Evolutionary conservation across 2,888 invertebrate species (phyloP).

Genomic region (Carpatolechia fugitivella): DNA sequence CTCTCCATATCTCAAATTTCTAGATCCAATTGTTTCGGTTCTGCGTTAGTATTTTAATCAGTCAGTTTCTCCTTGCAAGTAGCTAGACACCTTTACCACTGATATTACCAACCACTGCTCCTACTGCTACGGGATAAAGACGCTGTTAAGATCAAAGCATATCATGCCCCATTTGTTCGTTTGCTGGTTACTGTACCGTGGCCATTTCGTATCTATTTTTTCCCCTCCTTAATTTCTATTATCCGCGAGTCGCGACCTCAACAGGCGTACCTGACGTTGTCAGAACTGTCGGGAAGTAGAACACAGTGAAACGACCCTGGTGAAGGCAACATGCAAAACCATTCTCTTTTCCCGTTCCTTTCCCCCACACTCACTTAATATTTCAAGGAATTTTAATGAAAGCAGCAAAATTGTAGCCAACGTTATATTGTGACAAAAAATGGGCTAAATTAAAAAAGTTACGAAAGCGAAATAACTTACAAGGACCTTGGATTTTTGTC

Average conservation of each 20-base stretch:
- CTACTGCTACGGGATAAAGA: too few relatives aligned
- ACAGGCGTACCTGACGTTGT: slow-evolving; percentile 30
- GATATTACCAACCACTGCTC: too few relatives aligned
- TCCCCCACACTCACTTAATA: slow-evolving; percentile 5
- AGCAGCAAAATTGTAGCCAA: background rate
- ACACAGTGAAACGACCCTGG: slow-evolving; percentile 24
- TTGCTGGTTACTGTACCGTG: too few relatives aligned
- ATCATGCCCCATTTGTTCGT: too few relatives aligned
- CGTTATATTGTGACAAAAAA: background rate
- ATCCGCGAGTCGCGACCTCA: slow-evolving; percentile 24
- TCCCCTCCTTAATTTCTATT: background rate
- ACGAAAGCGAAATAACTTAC: background rate
- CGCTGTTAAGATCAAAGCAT: too few relatives aligned
- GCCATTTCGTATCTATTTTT: background rate
- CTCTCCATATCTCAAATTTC: too few relatives aligned
- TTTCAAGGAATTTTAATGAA: slow-evolving; percentile 10
- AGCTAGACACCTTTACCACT: too few relatives aligned
- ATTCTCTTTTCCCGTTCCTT: background rate
- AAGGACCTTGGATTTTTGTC: background rate
- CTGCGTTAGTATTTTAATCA: too few relatives aligned
- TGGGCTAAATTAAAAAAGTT: background rate
- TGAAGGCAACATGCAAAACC: slow-evolving; percentile 13
- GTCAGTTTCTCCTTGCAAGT: too few relatives aligned
- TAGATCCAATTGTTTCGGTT: too few relatives aligned
- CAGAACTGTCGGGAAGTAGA: slow-evolving; percentile 38